Conservation (phyloP, 92 coral and sea anemone species). For the Metridium senile region DNA sequence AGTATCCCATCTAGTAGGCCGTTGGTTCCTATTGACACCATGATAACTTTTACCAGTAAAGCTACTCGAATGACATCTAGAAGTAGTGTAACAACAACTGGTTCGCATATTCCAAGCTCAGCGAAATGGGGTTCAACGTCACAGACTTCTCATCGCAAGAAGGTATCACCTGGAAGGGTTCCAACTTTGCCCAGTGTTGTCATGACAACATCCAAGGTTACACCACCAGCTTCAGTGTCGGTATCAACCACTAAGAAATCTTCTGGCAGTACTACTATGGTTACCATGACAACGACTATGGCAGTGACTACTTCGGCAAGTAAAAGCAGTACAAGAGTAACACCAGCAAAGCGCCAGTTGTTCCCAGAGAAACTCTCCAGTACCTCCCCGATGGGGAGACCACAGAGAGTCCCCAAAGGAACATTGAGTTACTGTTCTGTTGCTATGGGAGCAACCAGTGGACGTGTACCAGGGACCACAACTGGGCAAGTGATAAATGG, state of each 20-base stretch:
- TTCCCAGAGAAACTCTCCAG: slow-evolving; percentile 67
- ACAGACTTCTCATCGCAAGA: slow-evolving; percentile 66
- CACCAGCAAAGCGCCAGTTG: slow-evolving; percentile 88
- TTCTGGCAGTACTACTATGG: slow-evolving; percentile 50
- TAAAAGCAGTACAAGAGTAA: slow-evolving; percentile 53
- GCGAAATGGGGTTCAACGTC: slow-evolving; percentile 93
- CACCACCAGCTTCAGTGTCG: slow-evolving; percentile 23
- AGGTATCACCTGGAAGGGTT: slow-evolving; percentile 49
- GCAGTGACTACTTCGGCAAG: slow-evolving; percentile 35
- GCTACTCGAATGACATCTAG: not conserved
- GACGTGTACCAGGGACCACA: slow-evolving; percentile 18
- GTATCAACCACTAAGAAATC: slow-evolving; percentile 40
- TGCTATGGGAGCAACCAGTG: slow-evolving; percentile 81
- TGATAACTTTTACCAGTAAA: not conserved
- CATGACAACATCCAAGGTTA: slow-evolving; percentile 20
- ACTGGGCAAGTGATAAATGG: slow-evolving; percentile 24
- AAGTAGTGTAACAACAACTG: slow-evolving; percentile 15
- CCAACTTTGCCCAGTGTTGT: slow-evolving; percentile 39
- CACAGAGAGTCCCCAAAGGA: slow-evolving; percentile 54
- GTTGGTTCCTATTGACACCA: not conserved
- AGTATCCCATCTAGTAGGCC: slow-evolving; percentile 8
- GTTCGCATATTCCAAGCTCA: slow-evolving; percentile 92
- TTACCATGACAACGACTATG: slow-evolving; percentile 23
- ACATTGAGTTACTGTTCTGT: slow-evolving; percentile 81
- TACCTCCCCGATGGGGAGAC: slow-evolving; percentile 42